Percentiles rank a stretch among this genome's conserved stretches.
Evolutionary conservation across 2,797 vertebrate genomes (phyloP).

Genomic region (Mallotus villosus): DNA sequence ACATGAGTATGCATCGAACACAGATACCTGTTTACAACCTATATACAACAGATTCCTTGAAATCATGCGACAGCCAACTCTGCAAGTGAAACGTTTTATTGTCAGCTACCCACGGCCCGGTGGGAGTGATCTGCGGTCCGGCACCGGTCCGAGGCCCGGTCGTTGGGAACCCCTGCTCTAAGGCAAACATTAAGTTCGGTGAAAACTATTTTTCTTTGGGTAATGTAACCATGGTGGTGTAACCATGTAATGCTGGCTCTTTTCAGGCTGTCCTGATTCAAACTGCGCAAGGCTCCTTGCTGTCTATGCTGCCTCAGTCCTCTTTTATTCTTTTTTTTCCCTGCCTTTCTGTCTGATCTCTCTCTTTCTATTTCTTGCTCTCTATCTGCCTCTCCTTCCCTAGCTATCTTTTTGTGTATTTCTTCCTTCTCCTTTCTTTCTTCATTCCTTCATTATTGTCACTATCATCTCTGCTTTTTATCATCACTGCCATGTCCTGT

Average conservation of each 20-base stretch:
- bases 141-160: neutral
- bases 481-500: slow-evolving; percentile 21
- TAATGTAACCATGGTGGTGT: neutral
- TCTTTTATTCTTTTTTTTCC: slow-evolving; percentile 19
- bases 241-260: too few species aligned
- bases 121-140: too few species aligned
- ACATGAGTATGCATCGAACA: too few species aligned
- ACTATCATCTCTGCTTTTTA: slow-evolving; percentile 18
- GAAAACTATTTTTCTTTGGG: slow-evolving; percentile 5
- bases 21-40: neutral
- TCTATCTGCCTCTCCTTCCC: slow-evolving; percentile 1
- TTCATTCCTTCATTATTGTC: neutral
- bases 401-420: neutral
- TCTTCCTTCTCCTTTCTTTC: neutral
- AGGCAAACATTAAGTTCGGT: slow-evolving; percentile 10
- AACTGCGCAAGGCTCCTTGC: slow-evolving; percentile 30
- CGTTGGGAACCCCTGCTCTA: too few species aligned
- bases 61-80: too few species aligned
- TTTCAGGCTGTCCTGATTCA: slow-evolving; percentile 31
- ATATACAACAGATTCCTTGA: neutral
- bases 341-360: neutral
- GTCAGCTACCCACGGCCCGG: too few species aligned
- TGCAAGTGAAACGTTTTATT: too few species aligned
- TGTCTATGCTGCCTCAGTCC: slow-evolving; percentile 12
- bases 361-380: neutral